Conservation (phyloP, 2,888 invertebrate genomes). For the Dynastes grantii region DNA sequence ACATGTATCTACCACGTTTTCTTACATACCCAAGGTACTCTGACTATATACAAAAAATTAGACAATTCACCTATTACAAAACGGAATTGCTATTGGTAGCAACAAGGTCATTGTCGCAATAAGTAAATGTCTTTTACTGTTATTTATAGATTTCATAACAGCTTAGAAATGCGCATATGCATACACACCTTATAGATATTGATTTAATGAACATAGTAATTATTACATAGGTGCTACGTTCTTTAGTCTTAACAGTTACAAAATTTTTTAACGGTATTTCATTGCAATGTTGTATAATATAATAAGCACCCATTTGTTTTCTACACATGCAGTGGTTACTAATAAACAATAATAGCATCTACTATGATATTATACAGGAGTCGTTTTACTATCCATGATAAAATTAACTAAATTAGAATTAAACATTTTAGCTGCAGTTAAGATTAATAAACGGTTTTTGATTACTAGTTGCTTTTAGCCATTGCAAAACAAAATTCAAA, state of each 20-base stretch:
- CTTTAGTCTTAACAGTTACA: slow-evolving; percentile 16
- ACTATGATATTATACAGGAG: no score
- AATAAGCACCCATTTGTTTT: background rate
- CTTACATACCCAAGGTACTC: background rate
- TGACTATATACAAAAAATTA: slow-evolving; percentile 7
- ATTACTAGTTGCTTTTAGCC: no score
- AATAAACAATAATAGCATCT: background rate
- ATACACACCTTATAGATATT: slow-evolving; percentile 43
- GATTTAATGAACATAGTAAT: slow-evolving; percentile 42
- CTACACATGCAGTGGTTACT: background rate
- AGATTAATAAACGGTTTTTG: no score
- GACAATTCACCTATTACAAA: slow-evolving; percentile 39
- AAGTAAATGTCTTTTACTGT: slow-evolving; percentile 43
- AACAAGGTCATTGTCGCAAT: slow-evolving; percentile 41
- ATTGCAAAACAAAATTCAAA: no score
- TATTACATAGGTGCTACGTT: slow-evolving; percentile 25
- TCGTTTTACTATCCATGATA: no score
- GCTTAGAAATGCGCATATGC: slow-evolving; percentile 41
- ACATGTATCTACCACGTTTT: background rate
- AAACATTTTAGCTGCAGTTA: no score
- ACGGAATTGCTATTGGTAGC: slow-evolving; percentile 14
- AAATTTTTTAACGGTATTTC: slow-evolving; percentile 13
- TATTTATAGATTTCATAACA: slow-evolving; percentile 45
- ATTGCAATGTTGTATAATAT: background rate
- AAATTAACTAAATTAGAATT: no score